Conservation (phyloP, 1,140 invertebrate genomes). For the Papilio glaucus region DNA sequence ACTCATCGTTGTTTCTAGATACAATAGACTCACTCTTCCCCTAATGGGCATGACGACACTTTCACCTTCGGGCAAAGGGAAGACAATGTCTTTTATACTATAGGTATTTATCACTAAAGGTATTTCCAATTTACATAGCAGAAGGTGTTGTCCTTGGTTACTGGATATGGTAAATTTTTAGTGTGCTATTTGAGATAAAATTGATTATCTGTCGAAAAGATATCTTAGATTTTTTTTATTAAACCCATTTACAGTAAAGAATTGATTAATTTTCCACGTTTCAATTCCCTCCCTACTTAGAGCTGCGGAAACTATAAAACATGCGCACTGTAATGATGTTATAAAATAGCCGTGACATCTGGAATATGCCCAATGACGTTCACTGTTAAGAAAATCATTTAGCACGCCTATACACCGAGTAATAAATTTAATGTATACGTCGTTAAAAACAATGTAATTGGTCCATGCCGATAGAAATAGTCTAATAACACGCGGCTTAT, state of each 20-base stretch:
- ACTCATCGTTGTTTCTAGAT: no score
- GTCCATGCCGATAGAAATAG: slow-evolving; percentile 45
- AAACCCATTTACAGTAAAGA: not conserved
- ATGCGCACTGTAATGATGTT: slow-evolving; percentile 10
- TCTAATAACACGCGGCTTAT: slow-evolving; percentile 55
- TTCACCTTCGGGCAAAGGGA: no score
- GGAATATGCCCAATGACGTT: slow-evolving; percentile 36
- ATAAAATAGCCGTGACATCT: slow-evolving; percentile 35
- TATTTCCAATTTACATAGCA: no score
- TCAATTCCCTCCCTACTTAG: slow-evolving; percentile 2
- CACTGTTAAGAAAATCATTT: slow-evolving; percentile 35
- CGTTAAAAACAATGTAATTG: slow-evolving; percentile 64
- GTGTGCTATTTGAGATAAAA: no score
- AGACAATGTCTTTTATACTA: no score
- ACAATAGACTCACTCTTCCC: no score
- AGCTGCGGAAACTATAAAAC: not conserved
- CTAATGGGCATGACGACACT: no score
- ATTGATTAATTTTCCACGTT: slow-evolving; percentile 9
- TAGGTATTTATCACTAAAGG: no score
- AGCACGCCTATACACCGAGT: slow-evolving; percentile 26
- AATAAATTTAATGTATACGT: slow-evolving; percentile 45
- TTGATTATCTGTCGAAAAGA: no score
- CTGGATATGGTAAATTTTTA: no score
- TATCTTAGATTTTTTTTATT: no score
- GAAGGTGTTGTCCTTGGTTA: no score